Base-by-base conservation (phyloP, 2,797 vertebrate genomes). In the Carapus acus region DNA sequence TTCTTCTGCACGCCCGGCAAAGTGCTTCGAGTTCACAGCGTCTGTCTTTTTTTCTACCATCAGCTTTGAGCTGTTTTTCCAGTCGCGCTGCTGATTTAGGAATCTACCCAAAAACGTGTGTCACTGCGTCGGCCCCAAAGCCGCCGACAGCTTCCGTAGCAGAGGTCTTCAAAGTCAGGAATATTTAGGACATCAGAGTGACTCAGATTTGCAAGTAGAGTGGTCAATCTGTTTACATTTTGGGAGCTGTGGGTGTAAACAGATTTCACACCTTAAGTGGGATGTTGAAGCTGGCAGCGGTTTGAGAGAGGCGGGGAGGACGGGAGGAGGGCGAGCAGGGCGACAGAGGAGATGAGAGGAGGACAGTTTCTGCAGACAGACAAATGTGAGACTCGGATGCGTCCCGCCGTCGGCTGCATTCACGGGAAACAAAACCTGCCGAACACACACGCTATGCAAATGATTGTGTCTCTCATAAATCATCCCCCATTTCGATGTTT, bases 201-300 rank as follows among this genome's bases (percentile, higher is more conserved):
- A 58, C 48, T 33, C 8, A 13, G 18, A 60, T 76, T 67, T 65
- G 77, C 58, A 66, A 57, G 16, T 44, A 71, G 76, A 83, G 74
- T 73, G 69, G 61, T 76, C 71, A 69, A 55, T 68, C 54, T 27
- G 2, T 12, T 62, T 4, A 33, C 20, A 17, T 61, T 72, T 63
- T 52, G 59, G 23, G 45, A 19, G 19, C 76, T 74, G 71, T 71
- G 67, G 83, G 78, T 80, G 80, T 73, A 80, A 83, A 82, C 79
- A 77, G 62, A 83, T 83, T 86, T 83, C 78, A 83, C 78, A 80
- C 71, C 67, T 79, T 73, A 82, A 72, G 52, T 73, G 74, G 73
- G 81, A 67, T 68, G 63, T 51, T 36, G 8, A 67, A 62, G 64
- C 67, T 62, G 42, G 15, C 58, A 54, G 58, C 65, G 64, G 59